These are phyloP conservation scores for Achroia grisella DNA, from an alignment of 1,140 invertebrate species.

Conservation along the genomic window DNA sequence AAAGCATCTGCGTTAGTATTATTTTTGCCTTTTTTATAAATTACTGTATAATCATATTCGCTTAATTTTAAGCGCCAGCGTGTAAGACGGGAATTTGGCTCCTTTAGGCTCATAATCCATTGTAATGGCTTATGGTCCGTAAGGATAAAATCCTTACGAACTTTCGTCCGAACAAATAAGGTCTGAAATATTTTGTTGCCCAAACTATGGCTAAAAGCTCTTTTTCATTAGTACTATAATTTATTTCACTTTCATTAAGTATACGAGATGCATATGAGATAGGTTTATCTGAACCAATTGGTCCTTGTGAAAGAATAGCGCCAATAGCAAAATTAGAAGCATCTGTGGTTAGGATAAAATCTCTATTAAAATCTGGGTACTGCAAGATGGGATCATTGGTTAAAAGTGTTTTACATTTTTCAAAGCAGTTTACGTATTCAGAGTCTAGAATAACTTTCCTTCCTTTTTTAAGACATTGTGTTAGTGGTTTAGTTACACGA, in stretches of 20 bases:
- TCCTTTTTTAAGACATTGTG: constrained; percentile 10
- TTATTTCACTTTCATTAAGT: constrained; percentile 9
- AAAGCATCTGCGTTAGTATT: constrained; percentile 1
- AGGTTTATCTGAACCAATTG: constrained; percentile 10
- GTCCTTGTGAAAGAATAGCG: constrained; percentile 8
- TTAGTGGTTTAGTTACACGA: constrained; percentile 6
- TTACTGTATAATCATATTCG: constrained; percentile 8
- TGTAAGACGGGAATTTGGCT: too few species aligned
- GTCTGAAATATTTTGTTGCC: constrained; percentile 4
- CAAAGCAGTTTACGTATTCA: constrained; percentile 6
- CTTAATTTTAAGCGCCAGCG: constrained; percentile 10
- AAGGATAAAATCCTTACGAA: constrained; percentile 1
- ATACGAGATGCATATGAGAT: constrained; percentile 9
- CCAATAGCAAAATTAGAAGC: constrained; percentile 11
- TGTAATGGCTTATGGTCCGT: constrained; percentile 4
- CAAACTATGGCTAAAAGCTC: constrained; percentile 2
- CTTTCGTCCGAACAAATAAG: constrained; percentile 7
- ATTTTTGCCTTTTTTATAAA: constrained; percentile 9
- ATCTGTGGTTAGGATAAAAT: constrained; percentile 11
- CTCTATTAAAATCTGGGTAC: constrained; percentile 9
- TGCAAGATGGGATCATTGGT: too few species aligned
- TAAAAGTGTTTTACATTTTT: constrained; percentile 16
- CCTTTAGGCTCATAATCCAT: constrained; percentile 9
- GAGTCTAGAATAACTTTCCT: constrained; percentile 2
- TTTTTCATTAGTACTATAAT: constrained; percentile 3